These are phyloP conservation scores for Tamias sibiricus DNA, from an alignment of 2,113 vertebrate species.

Conservation along the genomic window DNA sequence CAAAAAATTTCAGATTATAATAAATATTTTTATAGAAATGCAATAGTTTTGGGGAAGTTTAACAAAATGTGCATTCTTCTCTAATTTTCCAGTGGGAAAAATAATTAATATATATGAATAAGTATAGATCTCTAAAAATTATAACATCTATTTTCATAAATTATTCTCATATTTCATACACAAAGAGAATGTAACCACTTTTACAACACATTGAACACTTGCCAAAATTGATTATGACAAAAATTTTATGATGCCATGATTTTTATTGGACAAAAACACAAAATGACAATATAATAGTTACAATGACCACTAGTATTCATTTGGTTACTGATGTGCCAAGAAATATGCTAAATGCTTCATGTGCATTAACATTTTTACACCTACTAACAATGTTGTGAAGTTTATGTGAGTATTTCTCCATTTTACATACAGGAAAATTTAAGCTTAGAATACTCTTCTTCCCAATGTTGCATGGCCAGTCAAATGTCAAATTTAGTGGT, in stretches of 20 bases:
- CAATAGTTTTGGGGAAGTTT: neutral
- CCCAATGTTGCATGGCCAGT: neutral
- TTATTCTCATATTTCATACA: neutral
- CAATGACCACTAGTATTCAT: neutral
- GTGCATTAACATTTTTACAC: neutral
- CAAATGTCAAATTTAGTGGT: neutral
- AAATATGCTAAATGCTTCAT: neutral
- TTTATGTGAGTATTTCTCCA: neutral
- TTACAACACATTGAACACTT: neutral
- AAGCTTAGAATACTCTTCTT: neutral
- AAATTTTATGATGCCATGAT: neutral
- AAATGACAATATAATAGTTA: neutral
- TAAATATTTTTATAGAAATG: conserved; percentile 35
- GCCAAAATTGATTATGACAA: neutral
- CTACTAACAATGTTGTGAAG: neutral
- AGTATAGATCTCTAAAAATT: neutral
- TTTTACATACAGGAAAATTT: neutral
- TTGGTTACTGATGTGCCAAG: neutral
- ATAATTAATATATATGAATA: conserved; percentile 27
- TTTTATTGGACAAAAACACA: neutral
- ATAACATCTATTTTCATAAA: neutral
- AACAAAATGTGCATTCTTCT: conserved; percentile 21
- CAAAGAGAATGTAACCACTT: neutral
- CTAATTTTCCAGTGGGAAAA: neutral
- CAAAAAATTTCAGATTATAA: neutral